Evolutionary conservation across 92 coral and sea anemone species (phyloP), one percentile per base, ranked within the genome.

Genomic region (Parazoanthus atlanticus): DNA sequence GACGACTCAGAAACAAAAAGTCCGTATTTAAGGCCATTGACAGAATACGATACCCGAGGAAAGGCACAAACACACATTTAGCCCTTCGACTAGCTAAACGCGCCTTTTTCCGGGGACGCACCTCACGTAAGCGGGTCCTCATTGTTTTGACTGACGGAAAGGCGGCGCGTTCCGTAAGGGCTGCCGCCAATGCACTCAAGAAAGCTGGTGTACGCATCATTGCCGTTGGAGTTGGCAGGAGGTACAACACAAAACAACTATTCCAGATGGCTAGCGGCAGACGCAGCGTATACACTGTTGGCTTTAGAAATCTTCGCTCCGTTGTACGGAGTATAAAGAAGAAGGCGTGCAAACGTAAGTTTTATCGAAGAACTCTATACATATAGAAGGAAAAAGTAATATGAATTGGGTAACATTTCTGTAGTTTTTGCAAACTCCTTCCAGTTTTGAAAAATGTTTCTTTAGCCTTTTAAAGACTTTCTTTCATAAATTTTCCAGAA

Each of bases 341-440:
- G 52, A 81, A 67, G 17, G 88, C 86, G 10, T 89, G 91, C 36
- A n/a, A 52, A 71, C 88, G 91, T 89, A 89, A 54, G 82, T 72
- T 17, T 2, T 72, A 13, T 72, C n/a, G 1, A 29, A 72, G 1
- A 72, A 72, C 7, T 28, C 26, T 21, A 5, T 61, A 2, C 26
- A 23, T 61, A 3, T 61, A 61, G 26, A 61, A 21, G 28, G 17
- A 15, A 74, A 33, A 74, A 31, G 36, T 74, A 17, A 21, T 56
- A 13, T 23, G 10, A 61, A 21, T 2, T 15, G 3, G 21, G 21
- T 13, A 43, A 43, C 49, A 43, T 43, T 7, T 43, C 49, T 43
- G 10, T 43, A 43, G 49, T 43, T 43, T 43, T 43, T 15, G 58
- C 58, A 52, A 52, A 12, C 10, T 52, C 58, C 58, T 52, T 46